A percentile compares a stretch with the other conserved stretches of the same genome.
Evolutionary conservation across 2,113 vertebrate genomes (phyloP).

Genomic region (Onychostoma macrolepis): DNA sequence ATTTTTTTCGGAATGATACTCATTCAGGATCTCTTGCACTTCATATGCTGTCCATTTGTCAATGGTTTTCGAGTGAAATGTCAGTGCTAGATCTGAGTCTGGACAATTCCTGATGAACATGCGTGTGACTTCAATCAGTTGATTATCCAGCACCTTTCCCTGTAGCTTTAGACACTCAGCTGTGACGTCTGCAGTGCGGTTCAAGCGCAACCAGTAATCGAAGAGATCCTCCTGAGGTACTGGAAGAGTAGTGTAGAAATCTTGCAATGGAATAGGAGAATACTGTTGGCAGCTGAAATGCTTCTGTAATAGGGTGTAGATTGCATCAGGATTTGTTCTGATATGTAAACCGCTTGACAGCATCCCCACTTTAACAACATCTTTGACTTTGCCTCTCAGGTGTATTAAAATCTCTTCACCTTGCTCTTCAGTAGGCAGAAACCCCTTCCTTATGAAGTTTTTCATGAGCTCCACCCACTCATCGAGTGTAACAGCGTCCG

Average conservation of each 20-base stretch:
- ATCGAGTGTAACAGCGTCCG: no score
- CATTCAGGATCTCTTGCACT: background rate
- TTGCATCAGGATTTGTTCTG: no score
- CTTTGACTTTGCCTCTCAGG: slow-evolving; percentile 22
- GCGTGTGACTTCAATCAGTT: background rate
- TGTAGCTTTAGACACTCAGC: background rate
- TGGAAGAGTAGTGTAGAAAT: no score
- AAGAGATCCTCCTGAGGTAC: no score
- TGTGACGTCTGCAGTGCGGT: background rate
- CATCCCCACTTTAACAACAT: background rate
- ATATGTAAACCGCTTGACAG: no score
- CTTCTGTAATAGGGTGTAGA: no score
- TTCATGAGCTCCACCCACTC: no score
- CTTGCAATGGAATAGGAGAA: no score
- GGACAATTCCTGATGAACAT: background rate
- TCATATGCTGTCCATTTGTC: background rate
- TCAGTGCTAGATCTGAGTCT: background rate
- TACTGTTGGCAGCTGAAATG: no score
- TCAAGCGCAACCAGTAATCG: no score
- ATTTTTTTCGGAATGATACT: no score
- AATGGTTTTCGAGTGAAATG: background rate
- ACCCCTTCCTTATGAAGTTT: background rate
- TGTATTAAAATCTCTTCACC: slow-evolving; percentile 31
- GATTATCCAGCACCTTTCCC: background rate
- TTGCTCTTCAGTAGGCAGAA: slow-evolving; percentile 17